phyloP scores from a whole-genome alignment of 2,113 vertebrate species.

The human region DNA sequence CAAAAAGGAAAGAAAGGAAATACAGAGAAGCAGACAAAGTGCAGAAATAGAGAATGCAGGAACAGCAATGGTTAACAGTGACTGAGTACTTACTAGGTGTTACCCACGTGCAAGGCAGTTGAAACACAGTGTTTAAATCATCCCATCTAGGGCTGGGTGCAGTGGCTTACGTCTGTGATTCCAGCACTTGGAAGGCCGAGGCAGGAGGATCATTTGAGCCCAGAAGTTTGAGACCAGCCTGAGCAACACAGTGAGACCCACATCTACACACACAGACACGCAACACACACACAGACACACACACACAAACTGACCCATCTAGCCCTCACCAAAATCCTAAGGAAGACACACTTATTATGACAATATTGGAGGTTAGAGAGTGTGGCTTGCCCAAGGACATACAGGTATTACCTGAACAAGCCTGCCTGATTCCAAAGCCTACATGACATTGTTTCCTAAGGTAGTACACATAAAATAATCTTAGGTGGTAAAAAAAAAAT shows the following conservation, averaged over 20 bases:
- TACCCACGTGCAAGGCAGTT: neutral
- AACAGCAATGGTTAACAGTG: neutral
- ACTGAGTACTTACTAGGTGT: neutral
- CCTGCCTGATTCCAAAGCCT: neutral
- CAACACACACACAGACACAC: no score
- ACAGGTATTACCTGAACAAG: neutral
- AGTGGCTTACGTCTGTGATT: no score
- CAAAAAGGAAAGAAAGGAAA: neutral
- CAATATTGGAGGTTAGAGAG: neutral
- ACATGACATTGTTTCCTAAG: neutral
- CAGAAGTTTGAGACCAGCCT: neutral
- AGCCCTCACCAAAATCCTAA: neutral
- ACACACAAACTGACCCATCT: neutral
- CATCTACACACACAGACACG: no score
- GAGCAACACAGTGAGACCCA: neutral
- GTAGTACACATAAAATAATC: neutral
- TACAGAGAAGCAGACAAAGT: neutral
- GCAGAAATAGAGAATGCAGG: neutral
- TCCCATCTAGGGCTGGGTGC: neutral
- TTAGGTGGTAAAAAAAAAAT: neutral
- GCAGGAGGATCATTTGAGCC: neutral
- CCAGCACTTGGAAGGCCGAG: no score
- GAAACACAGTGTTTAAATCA: neutral
- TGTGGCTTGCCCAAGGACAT: neutral
- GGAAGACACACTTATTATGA: neutral